Conservation (phyloP, 2,888 invertebrate species). For the Theretra japonica region DNA sequence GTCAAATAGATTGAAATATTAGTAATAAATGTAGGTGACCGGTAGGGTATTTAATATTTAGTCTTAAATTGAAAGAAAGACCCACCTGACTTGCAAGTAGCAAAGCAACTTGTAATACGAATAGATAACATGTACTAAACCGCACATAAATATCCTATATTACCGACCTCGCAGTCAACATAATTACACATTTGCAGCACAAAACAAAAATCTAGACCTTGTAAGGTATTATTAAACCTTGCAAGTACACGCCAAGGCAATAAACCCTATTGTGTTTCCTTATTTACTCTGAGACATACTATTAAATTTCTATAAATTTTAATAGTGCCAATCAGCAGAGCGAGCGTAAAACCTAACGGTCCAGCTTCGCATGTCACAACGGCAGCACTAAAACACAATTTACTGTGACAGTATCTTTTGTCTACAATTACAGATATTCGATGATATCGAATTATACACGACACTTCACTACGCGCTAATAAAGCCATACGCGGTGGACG, state of each 20-base stretch:
- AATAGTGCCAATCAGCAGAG: conserved; percentile 32
- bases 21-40: too few relatives aligned
- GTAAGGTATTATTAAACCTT: background rate
- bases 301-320: conserved; percentile 38
- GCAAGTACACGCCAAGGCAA: conserved; percentile 23
- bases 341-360: conserved; percentile 49
- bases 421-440: conserved; percentile 58
- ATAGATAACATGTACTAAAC: background rate
- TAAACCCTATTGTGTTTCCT: conserved; percentile 30
- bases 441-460: conserved; percentile 57
- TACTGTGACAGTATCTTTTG: conserved; percentile 54
- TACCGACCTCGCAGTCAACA: background rate
- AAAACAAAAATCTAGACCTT: conserved; percentile 21
- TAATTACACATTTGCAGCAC: conserved; percentile 15
- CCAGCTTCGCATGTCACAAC: conserved; percentile 49
- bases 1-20: too few relatives aligned
- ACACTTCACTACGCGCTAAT: conserved; percentile 66
- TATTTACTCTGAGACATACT: conserved; percentile 31
- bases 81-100: background rate
- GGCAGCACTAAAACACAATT: conserved; percentile 56
- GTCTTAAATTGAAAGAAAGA: background rate
- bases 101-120: background rate
- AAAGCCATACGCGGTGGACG: conserved; percentile 63
- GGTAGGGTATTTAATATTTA: too few relatives aligned
- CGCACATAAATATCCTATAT: conserved; percentile 9